Percentiles rank a stretch among this genome's conserved stretches.
These are phyloP conservation scores for Forbesichthys agassizii DNA, from an alignment of 2,113 vertebrate species.

Conservation along the genomic window DNA sequence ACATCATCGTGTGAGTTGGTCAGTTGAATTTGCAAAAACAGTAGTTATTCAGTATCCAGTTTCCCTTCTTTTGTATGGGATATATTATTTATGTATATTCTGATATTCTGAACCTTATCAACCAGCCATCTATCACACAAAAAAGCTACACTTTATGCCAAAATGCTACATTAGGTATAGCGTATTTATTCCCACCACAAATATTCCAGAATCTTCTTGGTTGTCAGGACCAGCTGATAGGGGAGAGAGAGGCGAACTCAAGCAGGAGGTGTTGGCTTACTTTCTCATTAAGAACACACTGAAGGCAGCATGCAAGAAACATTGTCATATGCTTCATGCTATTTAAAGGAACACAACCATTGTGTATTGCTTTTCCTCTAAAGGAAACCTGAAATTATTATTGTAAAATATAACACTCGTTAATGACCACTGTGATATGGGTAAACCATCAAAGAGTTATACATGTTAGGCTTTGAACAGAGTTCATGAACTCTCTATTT, in stretches of 20 bases:
- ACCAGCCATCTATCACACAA: too few species aligned
- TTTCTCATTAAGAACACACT: slow-evolving; percentile 33
- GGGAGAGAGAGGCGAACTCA: slow-evolving; percentile 56
- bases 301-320: slow-evolving; percentile 11
- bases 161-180: not conserved
- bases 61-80: too few species aligned
- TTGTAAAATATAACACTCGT: not conserved
- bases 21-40: too few species aligned
- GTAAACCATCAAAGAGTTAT: too few species aligned
- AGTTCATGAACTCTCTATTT: too few species aligned
- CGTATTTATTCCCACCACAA: slow-evolving; percentile 7
- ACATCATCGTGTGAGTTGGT: too few species aligned
- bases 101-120: too few species aligned
- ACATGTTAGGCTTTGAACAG: too few species aligned
- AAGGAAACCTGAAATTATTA: not conserved
- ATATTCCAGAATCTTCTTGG: slow-evolving; percentile 26
- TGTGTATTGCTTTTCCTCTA: slow-evolving; percentile 2
- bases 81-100: too few species aligned
- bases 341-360: not conserved
- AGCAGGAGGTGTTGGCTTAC: slow-evolving; percentile 60
- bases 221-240: slow-evolving; percentile 49
- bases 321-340: not conserved
- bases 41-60: too few species aligned
- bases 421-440: too few species aligned
- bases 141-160: too few species aligned